These are phyloP conservation scores for Liasis olivaceus DNA, from an alignment of 2,797 vertebrate genomes.

Conservation along the genomic window DNA sequence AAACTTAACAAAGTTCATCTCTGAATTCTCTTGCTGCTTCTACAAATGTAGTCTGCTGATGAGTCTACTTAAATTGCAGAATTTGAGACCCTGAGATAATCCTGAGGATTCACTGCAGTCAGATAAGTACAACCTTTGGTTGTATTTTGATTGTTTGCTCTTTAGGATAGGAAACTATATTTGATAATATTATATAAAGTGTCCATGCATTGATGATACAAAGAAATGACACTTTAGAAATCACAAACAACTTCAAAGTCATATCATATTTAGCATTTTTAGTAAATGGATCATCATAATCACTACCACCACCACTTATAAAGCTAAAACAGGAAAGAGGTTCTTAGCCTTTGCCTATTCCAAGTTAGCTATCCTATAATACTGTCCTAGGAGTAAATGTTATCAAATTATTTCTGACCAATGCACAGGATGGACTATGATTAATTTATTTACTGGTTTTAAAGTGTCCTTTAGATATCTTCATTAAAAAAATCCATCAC, in stretches of 20 bases:
- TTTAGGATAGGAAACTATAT: not conserved
- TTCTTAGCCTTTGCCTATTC: not conserved
- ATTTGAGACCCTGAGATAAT: not conserved
- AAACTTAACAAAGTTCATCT: not conserved
- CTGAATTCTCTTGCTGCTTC: not conserved
- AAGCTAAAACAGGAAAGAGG: not conserved
- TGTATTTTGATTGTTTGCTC: not conserved
- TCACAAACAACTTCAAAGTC: not conserved
- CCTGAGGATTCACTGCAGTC: not conserved
- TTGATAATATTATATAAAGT: not conserved
- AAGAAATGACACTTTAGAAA: not conserved
- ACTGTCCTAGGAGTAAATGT: not conserved
- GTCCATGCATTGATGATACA: not conserved
- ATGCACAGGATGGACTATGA: not conserved
- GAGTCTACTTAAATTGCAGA: not conserved
- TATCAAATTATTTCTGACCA: not conserved
- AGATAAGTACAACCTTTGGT: not conserved
- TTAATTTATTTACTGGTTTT: not conserved
- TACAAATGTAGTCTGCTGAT: not conserved
- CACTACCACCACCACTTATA: not conserved
- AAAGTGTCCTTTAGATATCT: not conserved
- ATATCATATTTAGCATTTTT: not conserved
- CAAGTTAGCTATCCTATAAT: not conserved
- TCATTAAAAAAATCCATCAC: not conserved
- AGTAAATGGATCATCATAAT: not conserved